Percentiles rank a stretch among this genome's conserved stretches.
Conservation (phyloP, 2,113 vertebrate species). For the Apistogramma diplotaenia region DNA sequence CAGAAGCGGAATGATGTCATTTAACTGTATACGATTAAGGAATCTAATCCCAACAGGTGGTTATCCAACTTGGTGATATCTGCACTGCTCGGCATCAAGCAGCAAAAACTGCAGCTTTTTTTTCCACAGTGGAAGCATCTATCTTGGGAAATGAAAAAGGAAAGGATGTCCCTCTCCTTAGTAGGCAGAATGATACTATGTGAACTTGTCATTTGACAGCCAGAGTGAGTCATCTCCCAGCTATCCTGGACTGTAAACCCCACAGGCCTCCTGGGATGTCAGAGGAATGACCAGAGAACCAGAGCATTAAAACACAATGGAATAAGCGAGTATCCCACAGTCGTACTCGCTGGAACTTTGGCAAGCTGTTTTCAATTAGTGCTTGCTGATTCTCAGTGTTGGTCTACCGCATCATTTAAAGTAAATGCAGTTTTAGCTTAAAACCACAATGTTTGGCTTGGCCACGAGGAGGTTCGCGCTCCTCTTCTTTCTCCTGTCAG, state of each 20-base stretch:
- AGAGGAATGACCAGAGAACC: conserved; percentile 56
- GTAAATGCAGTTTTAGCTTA: conserved; percentile 62
- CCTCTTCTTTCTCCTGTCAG: conserved; percentile 35
- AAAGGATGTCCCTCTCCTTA: conserved; percentile 39
- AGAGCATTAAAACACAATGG: conserved; percentile 33
- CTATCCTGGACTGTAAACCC: conserved; percentile 58
- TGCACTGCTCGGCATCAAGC: neutral
- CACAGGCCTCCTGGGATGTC: conserved; percentile 44
- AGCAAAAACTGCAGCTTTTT: neutral
- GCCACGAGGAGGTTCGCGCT: conserved; percentile 17
- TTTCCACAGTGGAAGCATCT: neutral
- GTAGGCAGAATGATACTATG: conserved; percentile 42
- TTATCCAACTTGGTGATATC: neutral
- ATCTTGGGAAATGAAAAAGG: conserved; percentile 20
- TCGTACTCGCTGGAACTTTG: conserved; percentile 23
- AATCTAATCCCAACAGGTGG: neutral
- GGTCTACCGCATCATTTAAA: conserved; percentile 70
- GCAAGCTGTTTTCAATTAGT: conserved; percentile 70
- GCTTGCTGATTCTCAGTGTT: conserved; percentile 54
- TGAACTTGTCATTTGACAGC: conserved; percentile 50
- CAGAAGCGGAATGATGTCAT: neutral
- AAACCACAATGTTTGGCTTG: conserved; percentile 68
- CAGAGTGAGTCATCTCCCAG: conserved; percentile 63
- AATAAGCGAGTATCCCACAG: conserved; percentile 49
- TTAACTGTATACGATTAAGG: neutral